Percentiles rank a stretch among this genome's conserved stretches.
phyloP scores from a whole-genome alignment of 2,888 invertebrate genomes.

The Meandrusa payeni region DNA sequence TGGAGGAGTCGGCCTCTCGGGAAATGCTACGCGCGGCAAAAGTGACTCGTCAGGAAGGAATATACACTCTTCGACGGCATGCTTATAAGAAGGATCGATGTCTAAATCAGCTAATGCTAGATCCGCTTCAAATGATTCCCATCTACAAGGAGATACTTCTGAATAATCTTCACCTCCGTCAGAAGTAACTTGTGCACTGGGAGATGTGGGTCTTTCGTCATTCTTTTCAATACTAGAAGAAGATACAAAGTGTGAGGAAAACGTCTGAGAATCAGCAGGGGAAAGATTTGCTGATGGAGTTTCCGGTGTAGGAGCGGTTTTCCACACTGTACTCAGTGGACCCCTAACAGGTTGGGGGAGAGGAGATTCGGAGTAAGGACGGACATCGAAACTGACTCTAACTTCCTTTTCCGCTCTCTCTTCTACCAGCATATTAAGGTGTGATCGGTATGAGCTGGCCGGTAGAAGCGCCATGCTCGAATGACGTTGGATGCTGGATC shows the following conservation, averaged over 20 bases:
- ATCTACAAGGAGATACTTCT: constrained; percentile 75
- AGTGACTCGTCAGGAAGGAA: constrained; percentile 82
- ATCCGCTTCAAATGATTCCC: constrained; percentile 83
- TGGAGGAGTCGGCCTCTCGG: constrained; percentile 82
- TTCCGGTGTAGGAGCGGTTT: constrained; percentile 82
- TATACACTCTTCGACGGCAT: constrained; percentile 82
- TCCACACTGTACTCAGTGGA: constrained; percentile 68
- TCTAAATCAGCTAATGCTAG: constrained; percentile 82
- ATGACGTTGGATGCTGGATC: constrained; percentile 72
- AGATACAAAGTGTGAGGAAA: constrained; percentile 83
- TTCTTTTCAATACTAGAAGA: constrained; percentile 72
- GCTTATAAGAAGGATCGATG: constrained; percentile 82
- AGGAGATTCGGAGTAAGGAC: constrained; percentile 57
- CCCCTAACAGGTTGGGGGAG: constrained; percentile 64
- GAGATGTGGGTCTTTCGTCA: constrained; percentile 69
- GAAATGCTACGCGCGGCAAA: constrained; percentile 70
- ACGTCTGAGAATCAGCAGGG: constrained; percentile 80
- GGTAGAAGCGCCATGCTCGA: constrained; percentile 70
- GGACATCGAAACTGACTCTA: constrained; percentile 69
- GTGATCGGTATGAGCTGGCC: constrained; percentile 74
- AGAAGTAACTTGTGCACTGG: constrained; percentile 82
- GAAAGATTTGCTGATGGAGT: constrained; percentile 85
- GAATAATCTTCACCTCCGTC: constrained; percentile 72
- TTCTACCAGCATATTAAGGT: constrained; percentile 73
- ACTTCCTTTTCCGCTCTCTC: constrained; percentile 72